A percentile compares a stretch with the other conserved stretches of the same genome.
Conservation (phyloP, 2,113 vertebrate genomes). For the Prochilodus magdalenae region DNA sequence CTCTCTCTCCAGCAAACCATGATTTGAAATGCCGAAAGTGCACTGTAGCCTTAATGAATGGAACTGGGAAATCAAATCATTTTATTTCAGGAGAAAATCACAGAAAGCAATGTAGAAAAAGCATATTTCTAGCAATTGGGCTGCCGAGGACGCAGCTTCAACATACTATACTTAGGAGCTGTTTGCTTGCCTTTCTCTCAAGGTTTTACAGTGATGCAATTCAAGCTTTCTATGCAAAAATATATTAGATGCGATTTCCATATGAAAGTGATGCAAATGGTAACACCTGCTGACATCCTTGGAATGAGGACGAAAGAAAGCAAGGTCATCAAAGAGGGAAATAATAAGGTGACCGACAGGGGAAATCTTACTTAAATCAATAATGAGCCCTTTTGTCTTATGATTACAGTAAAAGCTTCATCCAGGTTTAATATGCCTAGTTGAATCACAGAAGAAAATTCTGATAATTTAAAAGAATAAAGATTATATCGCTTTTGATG, state of each 20-base stretch:
- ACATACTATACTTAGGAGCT: slow-evolving; percentile 32
- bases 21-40: slow-evolving; percentile 5
- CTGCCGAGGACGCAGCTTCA: slow-evolving; percentile 16
- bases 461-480: neutral
- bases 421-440: slow-evolving; percentile 13
- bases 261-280: slow-evolving; percentile 71
- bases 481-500: neutral
- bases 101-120: slow-evolving; percentile 18
- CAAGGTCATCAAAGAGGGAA: slow-evolving; percentile 76
- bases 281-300: slow-evolving; percentile 79
- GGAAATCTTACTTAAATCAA: slow-evolving; percentile 75
- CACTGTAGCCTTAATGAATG: slow-evolving; percentile 35
- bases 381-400: slow-evolving; percentile 59
- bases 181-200: slow-evolving; percentile 56
- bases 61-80: slow-evolving; percentile 42
- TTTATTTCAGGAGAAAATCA: slow-evolving; percentile 30
- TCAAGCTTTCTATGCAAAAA: slow-evolving; percentile 67
- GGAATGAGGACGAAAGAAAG: slow-evolving; percentile 73
- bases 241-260: slow-evolving; percentile 69
- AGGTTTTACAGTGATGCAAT: slow-evolving; percentile 72
- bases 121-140: slow-evolving; percentile 22
- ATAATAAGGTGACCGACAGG: slow-evolving; percentile 75
- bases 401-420: slow-evolving; percentile 57
- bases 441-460: neutral
- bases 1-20: slow-evolving; percentile 4